Evolutionary conservation across 2,888 invertebrate genomes (phyloP), one percentile per base, ranked within the genome.

Genomic region (Lasioglossum zephyrum): DNA sequence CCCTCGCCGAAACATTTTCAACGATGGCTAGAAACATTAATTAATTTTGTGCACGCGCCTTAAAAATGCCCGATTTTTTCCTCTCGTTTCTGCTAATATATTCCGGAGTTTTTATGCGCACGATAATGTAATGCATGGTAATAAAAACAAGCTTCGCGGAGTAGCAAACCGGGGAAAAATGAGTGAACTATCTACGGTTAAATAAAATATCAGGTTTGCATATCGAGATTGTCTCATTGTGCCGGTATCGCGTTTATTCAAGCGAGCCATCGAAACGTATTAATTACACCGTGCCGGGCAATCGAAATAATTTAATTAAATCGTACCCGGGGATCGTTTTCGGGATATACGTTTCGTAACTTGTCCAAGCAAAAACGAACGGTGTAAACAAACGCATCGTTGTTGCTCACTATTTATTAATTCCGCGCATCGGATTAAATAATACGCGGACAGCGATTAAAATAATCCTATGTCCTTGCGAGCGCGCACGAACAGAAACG

Each of bases 391-490:
- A 74, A 57, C 39, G 49, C 31, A 70, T 26, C 44, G 36, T 53
- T 36, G 26, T 39, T 44, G 69, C 39, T 22, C 69, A 26, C 44
- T 83, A 63, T 83, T 76, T 85, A 75, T 76, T 79, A 79, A 85
- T 85, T 85, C 79, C 26, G 53, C 13, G 60, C 75, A 83, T 83
- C 26, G 75, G 63, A 83, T 84, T 83, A 79, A 85, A 85, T 83
- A 85, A 83, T 83, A 79, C 82, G 53, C 26, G 78, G 72, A 84
- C 78, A 41, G 78, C 36, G 84, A 84, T 84, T 86, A 81, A 84
- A 86, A 84, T 86, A 84, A 79, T 82, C 60, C 79, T 66, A 16
- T 31, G 82, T 82, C 85, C 82, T 75, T 83, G 85, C 26, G 72
- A 31, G 70, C 77, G 73, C 63, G 73, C 73, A 63, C 76, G 63